phyloP scores from a whole-genome alignment of 2,888 invertebrate species.

The Polyommatus iphigenia region DNA sequence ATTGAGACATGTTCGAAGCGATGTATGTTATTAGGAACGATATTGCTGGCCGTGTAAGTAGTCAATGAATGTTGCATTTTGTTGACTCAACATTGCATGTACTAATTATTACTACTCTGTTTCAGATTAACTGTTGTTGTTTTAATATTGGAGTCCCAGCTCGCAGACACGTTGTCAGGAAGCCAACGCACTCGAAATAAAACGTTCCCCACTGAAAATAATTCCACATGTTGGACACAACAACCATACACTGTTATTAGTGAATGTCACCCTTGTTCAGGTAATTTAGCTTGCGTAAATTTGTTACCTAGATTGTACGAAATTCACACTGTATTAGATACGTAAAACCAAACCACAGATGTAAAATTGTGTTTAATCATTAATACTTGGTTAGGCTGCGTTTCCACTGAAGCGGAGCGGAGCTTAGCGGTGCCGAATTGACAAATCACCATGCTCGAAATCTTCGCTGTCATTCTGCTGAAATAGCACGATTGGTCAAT shows the following conservation, averaged over 20 bases:
- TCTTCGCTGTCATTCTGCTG: no score
- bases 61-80: conserved; percentile 30
- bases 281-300: conserved; percentile 58
- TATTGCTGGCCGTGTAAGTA: conserved; percentile 87
- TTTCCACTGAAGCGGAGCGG: no score
- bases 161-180: conserved; percentile 75
- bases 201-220: conserved; percentile 86
- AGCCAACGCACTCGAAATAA: conserved; percentile 82
- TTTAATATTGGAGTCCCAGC: conserved; percentile 88
- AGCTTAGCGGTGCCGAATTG: no score
- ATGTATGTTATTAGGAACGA: conserved; percentile 90
- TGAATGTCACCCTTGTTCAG: conserved; percentile 92
- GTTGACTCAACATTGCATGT: background rate
- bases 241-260: conserved; percentile 86
- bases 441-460: no score
- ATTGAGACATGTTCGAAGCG: conserved; percentile 91
- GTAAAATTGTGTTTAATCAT: background rate
- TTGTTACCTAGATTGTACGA: background rate
- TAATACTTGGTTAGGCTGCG: no score
- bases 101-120: conserved; percentile 42
- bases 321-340: no score
- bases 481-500: no score
- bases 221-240: conserved; percentile 87
- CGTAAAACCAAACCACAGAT: background rate
- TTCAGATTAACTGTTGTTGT: conserved; percentile 89